Percentiles rank a stretch among this genome's conserved stretches.
Conservation (phyloP, 2,113 vertebrate species). For the Spermophilus dauricus region DNA sequence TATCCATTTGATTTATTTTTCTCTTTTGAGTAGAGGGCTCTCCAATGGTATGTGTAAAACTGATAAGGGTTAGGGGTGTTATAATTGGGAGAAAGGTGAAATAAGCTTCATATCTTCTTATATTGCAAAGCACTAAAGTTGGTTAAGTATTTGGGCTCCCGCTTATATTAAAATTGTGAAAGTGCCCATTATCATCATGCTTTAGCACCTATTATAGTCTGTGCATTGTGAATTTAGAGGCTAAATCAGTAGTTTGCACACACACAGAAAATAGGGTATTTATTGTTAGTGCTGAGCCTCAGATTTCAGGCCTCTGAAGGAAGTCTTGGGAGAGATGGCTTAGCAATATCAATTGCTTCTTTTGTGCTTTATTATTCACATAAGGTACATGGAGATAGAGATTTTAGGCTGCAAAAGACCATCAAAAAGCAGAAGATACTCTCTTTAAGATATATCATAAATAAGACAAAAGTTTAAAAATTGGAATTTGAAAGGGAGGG, state of each 20-base stretch:
- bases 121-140: slow-evolving; percentile 32
- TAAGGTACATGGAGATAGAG: not conserved
- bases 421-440: not conserved
- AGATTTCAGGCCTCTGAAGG: not conserved
- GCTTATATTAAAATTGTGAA: slow-evolving; percentile 2
- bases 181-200: not conserved
- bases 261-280: not conserved
- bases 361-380: not conserved
- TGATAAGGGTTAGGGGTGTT: not conserved
- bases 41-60: not conserved
- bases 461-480: slow-evolving; percentile 21
- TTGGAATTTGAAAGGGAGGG: not conserved
- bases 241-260: slow-evolving; percentile 30
- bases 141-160: not conserved
- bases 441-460: slow-evolving; percentile 29
- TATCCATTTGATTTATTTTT: not conserved
- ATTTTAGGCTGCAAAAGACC: not conserved
- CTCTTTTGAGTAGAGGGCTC: not conserved
- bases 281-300: slow-evolving; percentile 14
- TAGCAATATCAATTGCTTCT: not conserved
- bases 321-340: not conserved
- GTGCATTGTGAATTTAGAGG: slow-evolving; percentile 13
- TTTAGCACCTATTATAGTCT: not conserved
- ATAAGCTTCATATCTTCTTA: slow-evolving; percentile 47
- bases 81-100: not conserved